Conservation (phyloP, 2,797 vertebrate species). For the Aphelocoma californica region DNA sequence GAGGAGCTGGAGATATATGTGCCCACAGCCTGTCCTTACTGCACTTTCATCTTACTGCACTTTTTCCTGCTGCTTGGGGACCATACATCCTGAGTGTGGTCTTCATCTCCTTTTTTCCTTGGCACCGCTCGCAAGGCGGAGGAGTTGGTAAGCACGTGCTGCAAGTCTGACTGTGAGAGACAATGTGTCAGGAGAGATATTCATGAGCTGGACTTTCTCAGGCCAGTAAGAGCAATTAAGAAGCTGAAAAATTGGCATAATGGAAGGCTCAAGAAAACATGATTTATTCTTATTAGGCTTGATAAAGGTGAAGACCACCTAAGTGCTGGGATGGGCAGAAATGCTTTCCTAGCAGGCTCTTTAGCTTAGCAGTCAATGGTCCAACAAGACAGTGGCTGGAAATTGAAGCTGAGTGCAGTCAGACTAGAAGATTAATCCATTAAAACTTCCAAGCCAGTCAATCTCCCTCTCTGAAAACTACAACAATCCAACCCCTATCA, state of each 20-base stretch:
- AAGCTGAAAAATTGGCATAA: not conserved
- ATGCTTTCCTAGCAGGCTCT: not conserved
- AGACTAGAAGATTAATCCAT: not conserved
- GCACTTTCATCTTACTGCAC: not conserved
- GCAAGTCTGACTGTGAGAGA: not conserved
- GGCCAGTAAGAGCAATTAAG: not conserved
- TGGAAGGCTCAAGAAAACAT: not conserved
- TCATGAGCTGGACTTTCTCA: not conserved
- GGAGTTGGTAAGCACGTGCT: not conserved
- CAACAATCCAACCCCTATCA: not conserved
- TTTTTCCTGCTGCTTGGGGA: not conserved
- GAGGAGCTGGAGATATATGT: not conserved
- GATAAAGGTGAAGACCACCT: not conserved
- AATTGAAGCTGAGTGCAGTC: not conserved
- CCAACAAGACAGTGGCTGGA: not conserved
- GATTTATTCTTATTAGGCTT: not conserved
- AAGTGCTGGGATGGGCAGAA: not conserved
- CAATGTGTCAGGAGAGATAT: not conserved
- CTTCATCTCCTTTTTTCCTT: not conserved
- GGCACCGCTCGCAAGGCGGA: not conserved
- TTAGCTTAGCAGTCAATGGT: not conserved
- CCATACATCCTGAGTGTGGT: not conserved
- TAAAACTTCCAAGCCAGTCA: not conserved
- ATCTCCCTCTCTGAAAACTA: not conserved
- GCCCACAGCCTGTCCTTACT: not conserved